A percentile compares a stretch with the other conserved stretches of the same genome.
Conservation (phyloP, 1,140 invertebrate genomes). For the Macrotrachela quadricornifera region DNA sequence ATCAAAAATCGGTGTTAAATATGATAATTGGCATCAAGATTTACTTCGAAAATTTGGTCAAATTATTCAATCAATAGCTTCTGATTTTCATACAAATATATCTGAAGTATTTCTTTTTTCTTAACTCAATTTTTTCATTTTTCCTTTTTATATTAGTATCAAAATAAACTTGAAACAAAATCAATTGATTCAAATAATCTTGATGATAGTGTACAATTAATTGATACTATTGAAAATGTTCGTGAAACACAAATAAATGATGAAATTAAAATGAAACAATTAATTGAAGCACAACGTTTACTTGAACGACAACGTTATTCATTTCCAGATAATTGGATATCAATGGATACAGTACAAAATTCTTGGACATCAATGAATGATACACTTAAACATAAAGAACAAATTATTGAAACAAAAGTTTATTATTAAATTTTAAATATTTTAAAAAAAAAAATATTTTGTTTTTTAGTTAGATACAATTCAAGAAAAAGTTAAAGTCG, state of each 20-base stretch:
- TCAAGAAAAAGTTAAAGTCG: conserved; percentile 94
- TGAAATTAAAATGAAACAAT: conserved; percentile 44
- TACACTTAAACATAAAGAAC: conserved; percentile 90
- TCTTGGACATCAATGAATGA: conserved; percentile 98
- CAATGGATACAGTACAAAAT: conserved; percentile 94
- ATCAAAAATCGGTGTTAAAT: conserved; percentile 90
- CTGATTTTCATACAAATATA: conserved; percentile 66
- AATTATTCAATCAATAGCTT: conserved; percentile 70
- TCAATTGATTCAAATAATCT: conserved; percentile 91
- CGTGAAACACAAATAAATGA: conserved; percentile 69
- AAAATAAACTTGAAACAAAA: conserved; percentile 81
- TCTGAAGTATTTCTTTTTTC: conserved; percentile 39
- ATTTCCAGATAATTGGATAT: conserved; percentile 81
- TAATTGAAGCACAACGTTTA: conserved; percentile 73
- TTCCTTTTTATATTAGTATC: conserved; percentile 31
- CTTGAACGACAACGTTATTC: conserved; percentile 87
- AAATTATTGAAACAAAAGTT: conserved; percentile 81
- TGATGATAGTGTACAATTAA: conserved; percentile 87
- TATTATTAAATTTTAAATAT: no score
- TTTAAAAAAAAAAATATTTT: no score
- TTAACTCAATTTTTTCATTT: neutral
- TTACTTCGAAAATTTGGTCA: conserved; percentile 84
- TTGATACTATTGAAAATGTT: conserved; percentile 87
- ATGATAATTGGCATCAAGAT: conserved; percentile 98
- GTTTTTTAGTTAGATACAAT: conserved; percentile 32